These are phyloP conservation scores for Plemyria rubiginata DNA, from an alignment of 2,888 invertebrate species.

Conservation along the genomic window DNA sequence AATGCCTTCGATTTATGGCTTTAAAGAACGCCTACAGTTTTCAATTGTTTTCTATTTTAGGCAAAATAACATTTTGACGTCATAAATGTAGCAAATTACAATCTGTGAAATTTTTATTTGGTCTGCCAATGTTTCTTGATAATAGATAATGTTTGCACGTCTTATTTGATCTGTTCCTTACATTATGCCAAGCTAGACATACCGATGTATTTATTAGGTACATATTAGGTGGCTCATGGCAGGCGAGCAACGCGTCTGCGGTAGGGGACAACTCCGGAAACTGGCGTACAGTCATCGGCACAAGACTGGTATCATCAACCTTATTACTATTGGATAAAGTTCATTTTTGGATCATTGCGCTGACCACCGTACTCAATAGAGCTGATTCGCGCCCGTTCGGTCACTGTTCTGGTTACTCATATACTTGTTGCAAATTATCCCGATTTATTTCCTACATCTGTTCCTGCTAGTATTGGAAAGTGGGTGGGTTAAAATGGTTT, in stretches of 20 bases:
- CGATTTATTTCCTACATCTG: conserved; percentile 41
- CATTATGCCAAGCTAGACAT: conserved; percentile 17
- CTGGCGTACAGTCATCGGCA: conserved; percentile 50
- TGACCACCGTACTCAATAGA: conserved; percentile 68
- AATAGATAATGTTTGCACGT: neutral
- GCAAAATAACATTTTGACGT: neutral
- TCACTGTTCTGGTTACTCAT: conserved; percentile 80
- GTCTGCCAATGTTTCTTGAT: neutral
- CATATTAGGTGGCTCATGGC: conserved; percentile 46
- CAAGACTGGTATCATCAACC: conserved; percentile 29
- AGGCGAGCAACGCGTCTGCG: conserved; percentile 57
- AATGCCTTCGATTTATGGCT: conserved; percentile 9
- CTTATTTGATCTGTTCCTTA: conserved; percentile 2
- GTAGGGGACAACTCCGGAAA: conserved; percentile 80
- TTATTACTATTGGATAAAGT: conserved; percentile 33
- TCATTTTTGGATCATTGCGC: conserved; percentile 25
- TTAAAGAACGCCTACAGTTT: neutral
- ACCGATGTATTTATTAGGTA: conserved; percentile 39
- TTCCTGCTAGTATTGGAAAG: conserved; percentile 5
- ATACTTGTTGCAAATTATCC: conserved; percentile 43
- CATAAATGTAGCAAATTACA: neutral
- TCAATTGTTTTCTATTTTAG: neutral
- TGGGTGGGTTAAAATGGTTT: neutral
- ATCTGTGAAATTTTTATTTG: conserved; percentile 3
- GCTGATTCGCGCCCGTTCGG: conserved; percentile 76